These are phyloP conservation scores for Fopius arisanus DNA, from an alignment of 1,140 invertebrate species.

Conservation along the genomic window DNA sequence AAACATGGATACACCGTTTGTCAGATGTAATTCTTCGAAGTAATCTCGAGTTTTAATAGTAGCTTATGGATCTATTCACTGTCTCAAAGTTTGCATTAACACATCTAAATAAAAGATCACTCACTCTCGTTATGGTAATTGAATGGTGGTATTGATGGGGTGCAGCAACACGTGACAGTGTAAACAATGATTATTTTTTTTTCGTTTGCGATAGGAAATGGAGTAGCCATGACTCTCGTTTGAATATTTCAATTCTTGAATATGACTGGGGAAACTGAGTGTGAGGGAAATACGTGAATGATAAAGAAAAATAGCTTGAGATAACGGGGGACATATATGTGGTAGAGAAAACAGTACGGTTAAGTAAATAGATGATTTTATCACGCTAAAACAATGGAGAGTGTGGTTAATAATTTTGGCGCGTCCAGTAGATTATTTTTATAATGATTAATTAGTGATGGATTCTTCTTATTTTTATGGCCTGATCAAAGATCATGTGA, in stretches of 20 bases:
- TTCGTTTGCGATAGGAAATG: background rate
- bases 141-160: background rate
- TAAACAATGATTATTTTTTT: background rate
- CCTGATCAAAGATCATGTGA: background rate
- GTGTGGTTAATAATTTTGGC: background rate
- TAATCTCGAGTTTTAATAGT: background rate
- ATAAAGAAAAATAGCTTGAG: background rate
- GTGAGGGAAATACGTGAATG: background rate
- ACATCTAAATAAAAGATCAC: background rate
- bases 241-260: background rate
- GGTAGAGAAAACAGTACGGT: background rate
- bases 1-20: slow-evolving; percentile 3
- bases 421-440: background rate
- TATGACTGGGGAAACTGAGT: background rate
- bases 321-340: background rate
- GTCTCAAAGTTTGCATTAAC: background rate
- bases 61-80: background rate
- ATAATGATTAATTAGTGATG: background rate
- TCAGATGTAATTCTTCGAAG: background rate
- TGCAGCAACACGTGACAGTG: background rate
- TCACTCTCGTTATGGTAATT: background rate
- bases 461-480: background rate
- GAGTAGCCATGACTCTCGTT: background rate
- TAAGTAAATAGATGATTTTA: background rate
- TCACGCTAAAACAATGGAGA: background rate